Evolutionary conservation across 1,140 invertebrate genomes (phyloP).

Genomic region (Tyrophagus putrescentiae): DNA sequence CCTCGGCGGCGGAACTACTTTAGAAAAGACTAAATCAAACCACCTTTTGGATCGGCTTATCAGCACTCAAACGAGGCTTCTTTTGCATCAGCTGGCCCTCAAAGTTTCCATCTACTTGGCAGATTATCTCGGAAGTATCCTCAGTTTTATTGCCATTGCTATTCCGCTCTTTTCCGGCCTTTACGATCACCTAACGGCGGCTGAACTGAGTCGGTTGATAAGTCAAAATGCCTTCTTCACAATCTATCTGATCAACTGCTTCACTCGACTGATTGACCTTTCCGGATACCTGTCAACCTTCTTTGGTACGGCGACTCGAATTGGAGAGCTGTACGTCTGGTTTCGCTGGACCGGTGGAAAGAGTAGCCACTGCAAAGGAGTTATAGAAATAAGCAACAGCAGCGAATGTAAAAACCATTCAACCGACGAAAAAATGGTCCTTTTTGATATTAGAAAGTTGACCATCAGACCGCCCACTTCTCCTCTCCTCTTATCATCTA

Average conservation of each 20-base stretch:
- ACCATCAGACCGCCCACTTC: too few relatives aligned
- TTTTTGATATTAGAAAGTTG: too few relatives aligned
- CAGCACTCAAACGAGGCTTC: conserved; percentile 17
- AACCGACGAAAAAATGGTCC: neutral
- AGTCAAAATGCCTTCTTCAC: conserved; percentile 47
- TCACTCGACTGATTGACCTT: conserved; percentile 43
- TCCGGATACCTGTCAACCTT: conserved; percentile 38
- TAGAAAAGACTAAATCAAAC: conserved; percentile 1
- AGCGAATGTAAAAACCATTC: neutral
- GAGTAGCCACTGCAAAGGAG: neutral
- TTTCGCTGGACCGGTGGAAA: neutral
- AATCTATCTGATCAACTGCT: conserved; percentile 46
- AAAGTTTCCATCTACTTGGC: conserved; percentile 38
- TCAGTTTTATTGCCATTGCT: conserved; percentile 45
- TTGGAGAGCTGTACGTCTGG: neutral
- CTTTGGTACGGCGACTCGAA: conserved; percentile 35
- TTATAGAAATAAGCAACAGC: neutral
- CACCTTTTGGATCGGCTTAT: conserved; percentile 2
- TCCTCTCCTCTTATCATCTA: neutral
- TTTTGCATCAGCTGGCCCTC: conserved; percentile 28
- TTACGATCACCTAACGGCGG: conserved; percentile 38
- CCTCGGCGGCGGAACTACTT: neutral
- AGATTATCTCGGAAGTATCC: conserved; percentile 45
- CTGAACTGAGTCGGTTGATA: conserved; percentile 41
- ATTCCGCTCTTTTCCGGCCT: conserved; percentile 44